Evolutionary conservation across 2,888 invertebrate genomes (phyloP), one percentile per base, ranked within the genome.

Genomic region (Lissocephala sabroskyi): DNA sequence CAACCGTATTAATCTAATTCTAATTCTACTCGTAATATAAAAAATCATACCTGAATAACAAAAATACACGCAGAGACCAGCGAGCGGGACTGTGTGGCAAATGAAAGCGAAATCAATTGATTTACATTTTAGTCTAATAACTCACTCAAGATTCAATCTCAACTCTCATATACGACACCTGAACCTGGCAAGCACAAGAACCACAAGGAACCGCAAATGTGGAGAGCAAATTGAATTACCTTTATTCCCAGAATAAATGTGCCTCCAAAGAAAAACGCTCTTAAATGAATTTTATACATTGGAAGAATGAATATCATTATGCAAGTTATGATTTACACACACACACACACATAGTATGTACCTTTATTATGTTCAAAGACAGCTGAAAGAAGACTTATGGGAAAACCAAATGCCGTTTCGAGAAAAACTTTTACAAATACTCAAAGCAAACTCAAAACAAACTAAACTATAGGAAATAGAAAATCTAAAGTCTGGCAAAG

Each of bases 191-290:
- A 35, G 35, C 11, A 33, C 16, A 35, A 35, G 14, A 35, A 35
- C 2, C n/a, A 3, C 33, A 37, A 37, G 30, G 5, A 41, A 9
- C 19, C 14, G 33, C 17, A 47, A 10, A 39, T 39, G 19, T 23
- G 3, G 10, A 39, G 13, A 35, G 7, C 5, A 2, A 35, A 23
- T 23, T 23, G 7, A 23, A 23, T 23, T 5, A 16, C 4, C 13
- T 1, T n/a, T 14, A 14, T 52, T 60, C 62, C 61, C 59, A 56
- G 60, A 35, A 63, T 52, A 45, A 49, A 61, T 64, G 61, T 61
- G 64, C 61, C 61, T 61, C 64, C 54, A 47, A 43, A 44, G 52
- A 63, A 59, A 51, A 51, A 30, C 5, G 10, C n/a, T 23, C 3
- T 23, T 5, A 23, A 5, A 23, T 6, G 4, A 30, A 9, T 30